These are phyloP conservation scores for Notolabrus celidotus DNA, from an alignment of 2,797 vertebrate genomes.

Conservation along the genomic window DNA sequence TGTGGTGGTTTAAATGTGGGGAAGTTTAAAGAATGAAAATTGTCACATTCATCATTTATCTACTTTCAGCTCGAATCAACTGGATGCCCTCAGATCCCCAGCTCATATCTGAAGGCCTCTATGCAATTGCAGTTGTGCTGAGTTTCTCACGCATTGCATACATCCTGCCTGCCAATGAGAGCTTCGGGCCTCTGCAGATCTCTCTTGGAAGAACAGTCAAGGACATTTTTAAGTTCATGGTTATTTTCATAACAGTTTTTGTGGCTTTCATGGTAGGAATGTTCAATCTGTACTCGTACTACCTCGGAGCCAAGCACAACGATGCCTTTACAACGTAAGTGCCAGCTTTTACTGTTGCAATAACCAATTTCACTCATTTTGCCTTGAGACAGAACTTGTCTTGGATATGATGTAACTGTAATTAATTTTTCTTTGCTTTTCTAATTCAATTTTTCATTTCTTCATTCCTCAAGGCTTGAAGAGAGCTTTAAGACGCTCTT, in stretches of 20 bases:
- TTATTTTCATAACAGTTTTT: slow-evolving; percentile 98
- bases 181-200: slow-evolving; percentile 97
- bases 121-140: slow-evolving; percentile 94
- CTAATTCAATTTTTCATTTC: slow-evolving; percentile 8
- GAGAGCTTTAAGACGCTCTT: slow-evolving; percentile 96
- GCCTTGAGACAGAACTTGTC: slow-evolving; percentile 2
- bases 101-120: slow-evolving; percentile 97
- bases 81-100: slow-evolving; percentile 97
- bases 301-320: slow-evolving; percentile 94
- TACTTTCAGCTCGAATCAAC: slow-evolving; percentile 90
- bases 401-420: background rate
- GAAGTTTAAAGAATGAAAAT: background rate
- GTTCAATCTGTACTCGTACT: slow-evolving; percentile 98
- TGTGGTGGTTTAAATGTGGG: too few relatives aligned
- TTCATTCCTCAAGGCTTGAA: slow-evolving; percentile 87
- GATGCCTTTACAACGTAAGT: slow-evolving; percentile 98
- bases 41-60: slow-evolving; percentile 14
- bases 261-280: slow-evolving; percentile 99
- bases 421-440: background rate
- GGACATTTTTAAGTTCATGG: slow-evolving; percentile 99
- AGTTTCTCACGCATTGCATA: slow-evolving; percentile 98
- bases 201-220: slow-evolving; percentile 96
- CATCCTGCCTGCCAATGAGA: slow-evolving; percentile 96
- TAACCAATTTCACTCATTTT: background rate
- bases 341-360: background rate